A percentile compares a stretch with the other conserved stretches of the same genome.
These are phyloP conservation scores for Passerina amoena DNA, from an alignment of 2,113 vertebrate species.

Conservation along the genomic window DNA sequence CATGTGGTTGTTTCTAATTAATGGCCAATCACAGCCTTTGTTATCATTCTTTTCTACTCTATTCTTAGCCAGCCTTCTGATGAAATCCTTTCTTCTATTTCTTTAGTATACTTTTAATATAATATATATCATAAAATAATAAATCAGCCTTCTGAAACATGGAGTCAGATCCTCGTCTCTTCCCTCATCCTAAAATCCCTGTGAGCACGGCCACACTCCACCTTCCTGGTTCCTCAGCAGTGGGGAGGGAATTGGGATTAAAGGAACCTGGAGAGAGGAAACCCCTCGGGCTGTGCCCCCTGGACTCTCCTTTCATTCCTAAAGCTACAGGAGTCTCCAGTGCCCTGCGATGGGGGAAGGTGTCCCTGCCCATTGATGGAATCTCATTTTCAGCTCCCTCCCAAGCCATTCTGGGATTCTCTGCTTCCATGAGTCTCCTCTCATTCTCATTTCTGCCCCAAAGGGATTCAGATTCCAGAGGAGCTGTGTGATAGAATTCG, in stretches of 20 bases:
- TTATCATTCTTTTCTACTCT: too few species aligned
- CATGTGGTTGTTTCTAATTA: too few species aligned
- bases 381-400: background rate
- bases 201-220: background rate
- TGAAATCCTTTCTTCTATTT: too few species aligned
- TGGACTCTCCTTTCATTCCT: background rate
- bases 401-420: background rate
- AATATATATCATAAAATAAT: too few species aligned
- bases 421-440: background rate
- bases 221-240: background rate
- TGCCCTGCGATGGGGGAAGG: rapidly evolving
- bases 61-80: too few species aligned
- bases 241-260: background rate
- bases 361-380: background rate
- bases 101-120: too few species aligned
- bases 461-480: background rate
- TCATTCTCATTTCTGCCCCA: background rate
- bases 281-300: rapidly evolving
- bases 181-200: too few species aligned
- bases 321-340: too few species aligned
- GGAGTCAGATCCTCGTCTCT: too few species aligned
- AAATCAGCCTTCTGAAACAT: too few species aligned
- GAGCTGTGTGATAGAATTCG: rapidly evolving
- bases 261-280: background rate
- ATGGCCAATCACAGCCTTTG: too few species aligned